A percentile compares a stretch with the other conserved stretches of the same genome.
These are phyloP conservation scores for Aplocera efformata DNA, from an alignment of 2,888 invertebrate species.

Conservation along the genomic window DNA sequence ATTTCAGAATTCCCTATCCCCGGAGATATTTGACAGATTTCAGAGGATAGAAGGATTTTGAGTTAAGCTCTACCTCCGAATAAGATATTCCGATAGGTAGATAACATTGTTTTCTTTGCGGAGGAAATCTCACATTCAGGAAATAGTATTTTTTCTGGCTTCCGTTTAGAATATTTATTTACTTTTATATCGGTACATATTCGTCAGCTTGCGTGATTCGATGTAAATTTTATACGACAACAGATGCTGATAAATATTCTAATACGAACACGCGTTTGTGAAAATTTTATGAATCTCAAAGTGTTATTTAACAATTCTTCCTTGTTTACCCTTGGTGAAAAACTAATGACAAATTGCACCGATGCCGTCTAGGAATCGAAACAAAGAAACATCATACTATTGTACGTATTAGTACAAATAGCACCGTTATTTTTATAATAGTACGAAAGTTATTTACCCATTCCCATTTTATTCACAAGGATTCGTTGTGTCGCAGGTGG, in stretches of 20 bases:
- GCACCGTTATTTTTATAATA: no score
- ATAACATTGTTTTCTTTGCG: slow-evolving; percentile 19
- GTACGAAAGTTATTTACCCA: no score
- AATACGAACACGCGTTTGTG: slow-evolving; percentile 22
- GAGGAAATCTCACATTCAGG: slow-evolving; percentile 6
- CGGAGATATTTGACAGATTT: slow-evolving; percentile 15
- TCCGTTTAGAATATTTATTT: slow-evolving; percentile 6
- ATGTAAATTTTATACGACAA: slow-evolving; percentile 1
- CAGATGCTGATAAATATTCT: slow-evolving; percentile 33
- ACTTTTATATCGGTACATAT: slow-evolving; percentile 17
- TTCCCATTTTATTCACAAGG: no score
- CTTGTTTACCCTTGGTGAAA: no score
- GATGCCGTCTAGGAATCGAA: no score
- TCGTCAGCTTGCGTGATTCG: slow-evolving; percentile 29
- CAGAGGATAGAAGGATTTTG: slow-evolving; percentile 11
- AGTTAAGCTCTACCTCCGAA: slow-evolving; percentile 9
- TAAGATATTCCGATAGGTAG: slow-evolving; percentile 18
- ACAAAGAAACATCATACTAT: no score
- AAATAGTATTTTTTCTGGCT: slow-evolving; percentile 7
- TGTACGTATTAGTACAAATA: no score
- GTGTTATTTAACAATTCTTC: no score
- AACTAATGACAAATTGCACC: no score
- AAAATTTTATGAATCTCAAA: slow-evolving; percentile 2
- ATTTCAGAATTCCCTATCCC: slow-evolving; percentile 7
- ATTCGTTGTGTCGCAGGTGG: no score